A percentile compares a stretch with the other conserved stretches of the same genome.
phyloP scores from a whole-genome alignment of 2,797 vertebrate genomes.

The Pangasius krempfi region DNA sequence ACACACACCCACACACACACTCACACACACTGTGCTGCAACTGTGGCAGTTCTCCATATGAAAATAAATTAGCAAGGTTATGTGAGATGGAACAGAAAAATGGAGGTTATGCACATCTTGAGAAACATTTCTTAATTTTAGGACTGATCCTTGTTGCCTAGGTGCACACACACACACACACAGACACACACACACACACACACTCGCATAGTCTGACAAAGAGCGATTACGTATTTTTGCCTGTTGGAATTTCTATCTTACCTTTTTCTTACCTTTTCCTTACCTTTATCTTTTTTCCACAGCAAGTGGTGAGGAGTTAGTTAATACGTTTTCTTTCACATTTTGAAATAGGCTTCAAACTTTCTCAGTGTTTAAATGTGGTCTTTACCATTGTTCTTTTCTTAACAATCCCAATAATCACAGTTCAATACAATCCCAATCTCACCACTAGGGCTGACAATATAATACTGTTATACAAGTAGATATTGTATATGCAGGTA shows the following conservation, averaged over 20 bases:
- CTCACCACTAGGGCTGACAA: not conserved
- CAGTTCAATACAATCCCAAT: not conserved
- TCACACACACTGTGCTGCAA: not conserved
- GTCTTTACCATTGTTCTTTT: not conserved
- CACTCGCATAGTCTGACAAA: not conserved
- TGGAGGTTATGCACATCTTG: not conserved
- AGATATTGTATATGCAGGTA: not conserved
- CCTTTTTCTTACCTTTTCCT: not conserved
- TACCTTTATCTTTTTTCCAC: not conserved
- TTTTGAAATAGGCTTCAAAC: not conserved
- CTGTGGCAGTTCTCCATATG: not conserved
- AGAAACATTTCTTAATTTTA: not conserved
- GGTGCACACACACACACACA: not conserved
- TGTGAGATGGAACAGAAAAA: not conserved
- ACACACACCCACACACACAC: conserved; percentile 1
- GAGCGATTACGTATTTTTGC: not conserved
- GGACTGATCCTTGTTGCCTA: not conserved
- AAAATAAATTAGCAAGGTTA: not conserved
- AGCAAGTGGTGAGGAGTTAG: too few relatives aligned
- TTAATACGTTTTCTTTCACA: not conserved
- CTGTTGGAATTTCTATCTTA: not conserved
- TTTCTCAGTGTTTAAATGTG: not conserved
- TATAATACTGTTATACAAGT: not conserved
- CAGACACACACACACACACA: not conserved
- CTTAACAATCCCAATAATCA: not conserved